Evolutionary conservation across 2,888 invertebrate species (phyloP), one percentile per base, ranked within the genome.

Genomic region (Tetragonula carbonaria): DNA sequence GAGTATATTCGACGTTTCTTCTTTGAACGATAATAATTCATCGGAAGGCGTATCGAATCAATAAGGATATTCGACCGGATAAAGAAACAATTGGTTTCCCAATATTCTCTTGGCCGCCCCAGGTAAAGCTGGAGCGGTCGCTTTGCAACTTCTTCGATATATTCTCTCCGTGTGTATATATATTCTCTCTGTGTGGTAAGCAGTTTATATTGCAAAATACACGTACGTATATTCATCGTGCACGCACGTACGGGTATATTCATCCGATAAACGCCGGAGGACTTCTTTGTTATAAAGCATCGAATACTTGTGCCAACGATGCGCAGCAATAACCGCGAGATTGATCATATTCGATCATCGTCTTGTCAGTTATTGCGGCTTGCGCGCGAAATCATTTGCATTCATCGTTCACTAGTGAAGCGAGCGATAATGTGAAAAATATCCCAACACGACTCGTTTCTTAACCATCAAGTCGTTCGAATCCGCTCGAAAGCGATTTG

Each of bases 311-410:
- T 63, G 51, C 74, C 21, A 66, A 63, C 45, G 45, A 70, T 68
- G 76, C 55, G 71, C 38, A 67, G 78, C 75, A 82, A 83, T 84
- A 88, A 81, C 77, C 50, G 59, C 62, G 45, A 13, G 67, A 80
- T 88, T 88, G 77, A 87, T 90, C 87, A 83, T 80, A 77, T 82
- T 87, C 87, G 88, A 78, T 82, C 87, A 80, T 80, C 85, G 75
- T 84, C 76, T 62, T 55, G 51, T 72, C 67, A 65, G 77, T 68
- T 81, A 75, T 86, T 82, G 84, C 73, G 63, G 66, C 45, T 14
- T 18, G 55, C 50, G 63, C 67, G 66, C 62, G 74, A 63, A 86
- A 85, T 87, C 75, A 84, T 84, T 79, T 63, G 65, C 76, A 78
- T 82, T 75, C 73, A 62, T 59, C 77, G 53, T 18, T 45, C 8